Conservation (phyloP, 2,888 invertebrate species). For the Kuschelorhynchus macadamiae region DNA sequence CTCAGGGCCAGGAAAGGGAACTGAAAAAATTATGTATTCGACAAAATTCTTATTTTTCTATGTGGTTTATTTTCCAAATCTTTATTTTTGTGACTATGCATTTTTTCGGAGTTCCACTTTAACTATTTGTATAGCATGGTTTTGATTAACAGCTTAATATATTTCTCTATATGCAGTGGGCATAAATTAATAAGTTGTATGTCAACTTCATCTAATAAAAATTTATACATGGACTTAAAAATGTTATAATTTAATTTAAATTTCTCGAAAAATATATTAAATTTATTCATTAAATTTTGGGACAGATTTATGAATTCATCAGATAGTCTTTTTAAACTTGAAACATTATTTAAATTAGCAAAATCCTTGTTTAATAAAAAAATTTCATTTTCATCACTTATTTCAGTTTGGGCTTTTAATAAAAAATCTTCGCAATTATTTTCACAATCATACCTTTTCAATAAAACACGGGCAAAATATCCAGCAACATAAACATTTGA, state of each 20-base stretch:
- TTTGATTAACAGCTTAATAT: too few relatives aligned
- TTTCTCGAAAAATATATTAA: not conserved
- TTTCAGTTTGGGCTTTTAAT: slow-evolving; percentile 1
- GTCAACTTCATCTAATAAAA: not conserved
- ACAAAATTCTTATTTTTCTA: slow-evolving; percentile 4
- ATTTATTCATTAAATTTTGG: not conserved
- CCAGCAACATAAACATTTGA: slow-evolving; percentile 15
- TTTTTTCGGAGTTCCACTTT: not conserved
- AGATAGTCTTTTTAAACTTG: not conserved
- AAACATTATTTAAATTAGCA: not conserved
- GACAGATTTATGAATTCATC: not conserved
- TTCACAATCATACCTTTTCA: not conserved
- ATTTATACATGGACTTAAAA: too few relatives aligned
- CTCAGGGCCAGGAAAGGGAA: too few relatives aligned
- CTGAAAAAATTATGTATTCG: not conserved
- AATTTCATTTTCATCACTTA: slow-evolving; percentile 1
- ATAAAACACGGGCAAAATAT: not conserved
- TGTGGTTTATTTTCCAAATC: slow-evolving; percentile 1
- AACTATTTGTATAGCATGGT: not conserved
- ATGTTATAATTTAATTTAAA: slow-evolving; percentile 7
- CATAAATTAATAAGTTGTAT: not conserved
- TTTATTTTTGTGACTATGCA: not conserved
- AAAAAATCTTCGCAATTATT: slow-evolving; percentile 5
- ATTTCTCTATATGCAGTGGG: not conserved
- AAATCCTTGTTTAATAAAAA: slow-evolving; percentile 5